Evolutionary conservation across 2,113 vertebrate species (phyloP).

Genomic region (Henicopernis longicauda): DNA sequence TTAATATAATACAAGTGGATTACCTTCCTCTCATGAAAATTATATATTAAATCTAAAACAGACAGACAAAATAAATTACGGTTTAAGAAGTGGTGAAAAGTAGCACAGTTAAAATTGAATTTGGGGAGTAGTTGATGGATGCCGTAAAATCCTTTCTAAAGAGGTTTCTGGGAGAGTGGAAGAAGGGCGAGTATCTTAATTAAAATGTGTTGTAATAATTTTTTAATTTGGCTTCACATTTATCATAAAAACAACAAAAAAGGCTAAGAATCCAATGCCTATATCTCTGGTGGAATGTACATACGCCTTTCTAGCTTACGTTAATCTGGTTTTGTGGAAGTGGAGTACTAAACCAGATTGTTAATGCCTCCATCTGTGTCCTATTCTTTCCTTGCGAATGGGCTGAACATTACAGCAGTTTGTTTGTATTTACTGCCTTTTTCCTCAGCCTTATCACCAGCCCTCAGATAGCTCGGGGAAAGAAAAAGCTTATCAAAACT

Average conservation of each 20-base stretch:
- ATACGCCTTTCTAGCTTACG: neutral
- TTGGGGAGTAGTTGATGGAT: neutral
- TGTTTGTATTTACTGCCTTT: constrained; percentile 51
- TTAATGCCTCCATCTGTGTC: constrained; percentile 51
- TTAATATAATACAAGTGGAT: constrained; percentile 37
- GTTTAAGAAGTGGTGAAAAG: constrained; percentile 6
- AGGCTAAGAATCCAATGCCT: neutral
- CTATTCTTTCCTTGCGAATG: constrained; percentile 35
- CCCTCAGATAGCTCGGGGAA: constrained; percentile 28
- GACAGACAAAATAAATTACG: neutral
- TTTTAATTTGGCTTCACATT: constrained; percentile 7
- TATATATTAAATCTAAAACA: constrained; percentile 21
- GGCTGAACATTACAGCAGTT: constrained; percentile 37
- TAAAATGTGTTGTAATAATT: constrained; percentile 2
- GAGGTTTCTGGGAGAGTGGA: neutral
- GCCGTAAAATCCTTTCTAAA: constrained; percentile 1
- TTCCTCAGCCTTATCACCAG: constrained; percentile 42
- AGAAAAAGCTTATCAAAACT: constrained; percentile 48
- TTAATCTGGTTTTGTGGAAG: constrained; percentile 60
- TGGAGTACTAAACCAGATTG: constrained; percentile 39
- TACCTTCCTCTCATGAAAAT: constrained; percentile 39
- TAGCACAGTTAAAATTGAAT: constrained; percentile 1
- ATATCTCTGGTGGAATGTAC: constrained; percentile 1
- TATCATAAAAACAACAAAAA: neutral
- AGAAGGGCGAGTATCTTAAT: neutral